Evolutionary conservation across 2,888 invertebrate species (phyloP).

Genomic region (Sphaeridia pumilis): DNA sequence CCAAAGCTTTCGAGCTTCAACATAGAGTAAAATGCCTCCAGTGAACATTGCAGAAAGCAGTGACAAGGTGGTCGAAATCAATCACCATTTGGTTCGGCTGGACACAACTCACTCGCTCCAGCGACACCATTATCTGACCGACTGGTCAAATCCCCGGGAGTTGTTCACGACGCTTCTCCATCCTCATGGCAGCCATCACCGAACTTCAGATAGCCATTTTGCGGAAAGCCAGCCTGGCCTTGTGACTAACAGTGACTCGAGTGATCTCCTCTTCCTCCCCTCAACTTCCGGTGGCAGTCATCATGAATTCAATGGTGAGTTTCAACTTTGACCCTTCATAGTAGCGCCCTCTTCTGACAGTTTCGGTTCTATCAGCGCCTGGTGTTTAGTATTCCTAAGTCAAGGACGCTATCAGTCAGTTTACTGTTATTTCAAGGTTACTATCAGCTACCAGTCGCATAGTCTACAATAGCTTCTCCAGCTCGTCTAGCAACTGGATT

Average conservation of each 20-base stretch:
- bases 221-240: not conserved
- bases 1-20: not conserved
- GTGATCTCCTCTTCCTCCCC: not conserved
- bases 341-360: too few species aligned
- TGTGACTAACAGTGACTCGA: not conserved
- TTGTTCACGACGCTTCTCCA: conserved; percentile 7
- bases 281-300: not conserved
- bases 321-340: too few species aligned
- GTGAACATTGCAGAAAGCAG: conserved; percentile 7
- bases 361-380: too few species aligned
- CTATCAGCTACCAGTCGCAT: too few species aligned
- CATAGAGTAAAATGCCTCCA: conserved; percentile 12
- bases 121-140: conserved; percentile 7
- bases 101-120: conserved; percentile 5
- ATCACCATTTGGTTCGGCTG: conserved; percentile 17
- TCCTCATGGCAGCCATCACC: not conserved
- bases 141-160: conserved; percentile 15
- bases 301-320: not conserved
- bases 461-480: too few species aligned
- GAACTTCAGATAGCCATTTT: not conserved
- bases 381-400: too few species aligned
- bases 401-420: too few species aligned
- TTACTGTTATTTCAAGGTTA: too few species aligned
- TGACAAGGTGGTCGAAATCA: conserved; percentile 15
- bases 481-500: too few species aligned